Conservation (phyloP, 2,797 vertebrate species). For the Chelidonichthys spinosus region DNA sequence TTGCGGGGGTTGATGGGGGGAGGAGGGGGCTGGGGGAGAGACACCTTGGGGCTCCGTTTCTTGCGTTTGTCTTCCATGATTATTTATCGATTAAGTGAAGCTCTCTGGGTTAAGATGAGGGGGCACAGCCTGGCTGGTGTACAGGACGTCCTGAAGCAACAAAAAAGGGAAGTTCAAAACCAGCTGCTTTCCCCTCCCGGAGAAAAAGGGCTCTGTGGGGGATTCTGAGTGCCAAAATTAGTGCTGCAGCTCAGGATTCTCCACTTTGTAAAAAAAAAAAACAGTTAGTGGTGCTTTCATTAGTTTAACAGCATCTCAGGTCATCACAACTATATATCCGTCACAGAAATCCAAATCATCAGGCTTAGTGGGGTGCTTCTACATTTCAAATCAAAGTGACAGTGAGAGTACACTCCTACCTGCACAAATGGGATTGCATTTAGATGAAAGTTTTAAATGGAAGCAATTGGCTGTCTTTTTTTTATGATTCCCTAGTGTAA, state of each 20-base stretch:
- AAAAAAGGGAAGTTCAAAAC: conserved; percentile 62
- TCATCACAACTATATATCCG: background rate
- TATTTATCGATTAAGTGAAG: background rate
- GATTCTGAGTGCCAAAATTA: conserved; percentile 39
- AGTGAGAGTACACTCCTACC: background rate
- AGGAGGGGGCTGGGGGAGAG: conserved; percentile 86
- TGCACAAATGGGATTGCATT: background rate
- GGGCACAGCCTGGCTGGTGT: conserved; percentile 13
- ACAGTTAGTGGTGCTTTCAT: conserved; percentile 23
- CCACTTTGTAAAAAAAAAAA: conserved; percentile 24
- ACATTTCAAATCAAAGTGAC: background rate
- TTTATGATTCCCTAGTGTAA: conserved; percentile 6
- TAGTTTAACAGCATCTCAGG: conserved; percentile 5
- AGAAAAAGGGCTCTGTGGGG: conserved; percentile 6
- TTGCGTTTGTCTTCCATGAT: conserved; percentile 95
- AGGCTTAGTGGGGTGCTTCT: background rate
- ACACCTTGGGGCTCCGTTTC: conserved; percentile 92
- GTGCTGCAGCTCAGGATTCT: conserved; percentile 40
- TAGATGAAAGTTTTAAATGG: background rate
- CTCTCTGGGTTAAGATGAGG: background rate
- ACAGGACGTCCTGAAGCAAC: conserved; percentile 63
- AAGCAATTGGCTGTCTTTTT: conserved; percentile 6
- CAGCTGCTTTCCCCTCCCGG: conserved; percentile 27
- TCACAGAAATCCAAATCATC: conserved; percentile 7
- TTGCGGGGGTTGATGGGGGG: conserved; percentile 89